Evolutionary conservation across 2,113 vertebrate species (phyloP).

Genomic region (Phoxinus phoxinus): DNA sequence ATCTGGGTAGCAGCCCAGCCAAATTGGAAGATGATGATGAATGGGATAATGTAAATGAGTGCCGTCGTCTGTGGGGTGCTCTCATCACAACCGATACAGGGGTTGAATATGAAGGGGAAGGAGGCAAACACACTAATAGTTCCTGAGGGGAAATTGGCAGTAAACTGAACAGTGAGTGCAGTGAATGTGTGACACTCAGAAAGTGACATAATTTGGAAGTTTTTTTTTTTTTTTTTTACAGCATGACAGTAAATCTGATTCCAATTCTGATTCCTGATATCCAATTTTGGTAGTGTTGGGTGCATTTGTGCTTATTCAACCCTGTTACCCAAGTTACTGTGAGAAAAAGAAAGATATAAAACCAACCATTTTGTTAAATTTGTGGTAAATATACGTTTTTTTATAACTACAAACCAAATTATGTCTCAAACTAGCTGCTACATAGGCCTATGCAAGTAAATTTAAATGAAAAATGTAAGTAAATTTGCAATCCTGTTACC

Average conservation of each 20-base stretch:
- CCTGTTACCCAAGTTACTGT: not conserved
- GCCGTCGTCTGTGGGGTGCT: conserved; percentile 76
- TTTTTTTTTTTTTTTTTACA: not conserved
- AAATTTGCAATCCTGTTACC: not conserved
- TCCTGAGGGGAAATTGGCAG: conserved; percentile 67
- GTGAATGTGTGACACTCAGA: not conserved
- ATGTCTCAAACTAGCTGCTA: not conserved
- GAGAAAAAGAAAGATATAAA: not conserved
- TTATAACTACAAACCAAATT: not conserved
- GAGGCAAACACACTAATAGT: conserved; percentile 81
- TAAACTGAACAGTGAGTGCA: not conserved
- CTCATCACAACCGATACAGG: conserved; percentile 80
- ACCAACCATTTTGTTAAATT: not conserved
- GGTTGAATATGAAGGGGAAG: conserved; percentile 89
- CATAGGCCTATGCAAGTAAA: not conserved
- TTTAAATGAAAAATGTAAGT: too few relatives aligned
- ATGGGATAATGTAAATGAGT: conserved; percentile 83
- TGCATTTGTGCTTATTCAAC: not conserved
- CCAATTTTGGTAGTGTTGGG: not conserved
- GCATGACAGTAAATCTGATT: not conserved
- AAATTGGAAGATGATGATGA: conserved; percentile 87
- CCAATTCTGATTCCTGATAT: too few relatives aligned
- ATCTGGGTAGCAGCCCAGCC: conserved; percentile 89
- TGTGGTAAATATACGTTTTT: not conserved
- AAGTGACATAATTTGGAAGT: not conserved